Base-by-base conservation (phyloP, 2,797 vertebrate genomes). In the Neopelma chrysocephalum region DNA sequence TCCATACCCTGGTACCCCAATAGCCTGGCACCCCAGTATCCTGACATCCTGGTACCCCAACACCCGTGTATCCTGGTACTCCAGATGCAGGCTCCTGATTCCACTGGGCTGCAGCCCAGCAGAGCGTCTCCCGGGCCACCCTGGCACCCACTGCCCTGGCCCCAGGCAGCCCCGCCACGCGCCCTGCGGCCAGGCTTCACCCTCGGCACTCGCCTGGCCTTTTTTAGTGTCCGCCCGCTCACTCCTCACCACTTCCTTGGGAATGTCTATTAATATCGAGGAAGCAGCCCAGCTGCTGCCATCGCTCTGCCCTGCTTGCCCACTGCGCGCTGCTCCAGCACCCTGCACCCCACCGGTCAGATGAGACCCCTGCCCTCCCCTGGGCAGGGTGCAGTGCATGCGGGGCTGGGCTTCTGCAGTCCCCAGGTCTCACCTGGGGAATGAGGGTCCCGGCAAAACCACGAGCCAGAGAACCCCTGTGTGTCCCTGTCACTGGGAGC, bases 261-360 rank as follows among this genome's bases (percentile, higher is more conserved):
- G 94, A 91, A 90, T 68, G 95, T 92, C 95, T 96, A 96, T 96
- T 90, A 96, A 96, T 96, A 96, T 25, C 65, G 3, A 90, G 65
- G 76, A 94, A 57, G 60, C 11, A 8, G 86, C 77, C 47, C 96
- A 96, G 82, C 95, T 96, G 96, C 90, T 92, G 86, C 94, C 69
- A 75, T 96, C 95, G 1, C 80, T 96, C 96, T 57, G 56, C 19
- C 57, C 18, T 0, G 43, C 57, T 57, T 4, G 19, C 42, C 73
- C 2, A 1, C 53, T 83, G 77, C 0, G 0, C 26, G 34, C 45
- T 25, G 25, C 64, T 47, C 61, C 42, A 29, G 36, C 27, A 17
- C 40, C 53, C n/a, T 2, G 11, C 53, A 38, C 34, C 53, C 31
- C 42, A 31, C n/a, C 15, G 0, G 0, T 65, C 3, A 0, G 26